Evolutionary conservation across 2,797 vertebrate species (phyloP).

Genomic region (Eptatretus atami): DNA sequence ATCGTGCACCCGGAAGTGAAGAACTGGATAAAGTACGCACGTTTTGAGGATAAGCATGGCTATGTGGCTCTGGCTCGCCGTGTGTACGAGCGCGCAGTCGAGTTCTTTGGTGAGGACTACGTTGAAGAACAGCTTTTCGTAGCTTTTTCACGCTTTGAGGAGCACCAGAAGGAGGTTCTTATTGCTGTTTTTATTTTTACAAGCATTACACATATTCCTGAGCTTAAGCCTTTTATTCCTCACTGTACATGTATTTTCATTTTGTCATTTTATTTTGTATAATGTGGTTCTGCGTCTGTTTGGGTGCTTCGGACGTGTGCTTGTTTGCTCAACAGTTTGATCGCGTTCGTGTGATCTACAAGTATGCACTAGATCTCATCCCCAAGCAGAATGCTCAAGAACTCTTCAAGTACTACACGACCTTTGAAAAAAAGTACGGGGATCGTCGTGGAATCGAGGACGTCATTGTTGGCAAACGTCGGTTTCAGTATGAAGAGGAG

Average conservation of each 20-base stretch:
- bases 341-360: conserved; percentile 78
- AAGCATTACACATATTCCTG: neutral
- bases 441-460: conserved; percentile 80
- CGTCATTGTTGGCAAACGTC: conserved; percentile 72
- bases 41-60: conserved; percentile 79
- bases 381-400: conserved; percentile 73
- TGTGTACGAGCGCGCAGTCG: conserved; percentile 56
- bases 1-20: conserved; percentile 72
- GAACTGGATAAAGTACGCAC: conserved; percentile 96
- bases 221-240: neutral
- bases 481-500: conserved; percentile 93
- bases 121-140: conserved; percentile 66
- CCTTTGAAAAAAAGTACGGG: conserved; percentile 94
- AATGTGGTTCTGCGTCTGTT: too few species aligned
- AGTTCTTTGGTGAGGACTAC: conserved; percentile 70
- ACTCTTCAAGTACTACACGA: conserved; percentile 86
- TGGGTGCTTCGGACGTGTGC: too few species aligned
- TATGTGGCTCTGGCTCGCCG: conserved; percentile 52
- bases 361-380: conserved; percentile 68
- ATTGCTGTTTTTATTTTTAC: conserved; percentile 1
- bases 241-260: neutral
- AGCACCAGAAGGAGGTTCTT: conserved; percentile 67
- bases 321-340: conserved; percentile 31
- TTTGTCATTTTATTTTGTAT: neutral
- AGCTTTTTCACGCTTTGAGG: conserved; percentile 74